Percentiles rank a stretch among this genome's conserved stretches.
Evolutionary conservation across 2,888 invertebrate genomes (phyloP).

Genomic region (Agriotes lineatus): DNA sequence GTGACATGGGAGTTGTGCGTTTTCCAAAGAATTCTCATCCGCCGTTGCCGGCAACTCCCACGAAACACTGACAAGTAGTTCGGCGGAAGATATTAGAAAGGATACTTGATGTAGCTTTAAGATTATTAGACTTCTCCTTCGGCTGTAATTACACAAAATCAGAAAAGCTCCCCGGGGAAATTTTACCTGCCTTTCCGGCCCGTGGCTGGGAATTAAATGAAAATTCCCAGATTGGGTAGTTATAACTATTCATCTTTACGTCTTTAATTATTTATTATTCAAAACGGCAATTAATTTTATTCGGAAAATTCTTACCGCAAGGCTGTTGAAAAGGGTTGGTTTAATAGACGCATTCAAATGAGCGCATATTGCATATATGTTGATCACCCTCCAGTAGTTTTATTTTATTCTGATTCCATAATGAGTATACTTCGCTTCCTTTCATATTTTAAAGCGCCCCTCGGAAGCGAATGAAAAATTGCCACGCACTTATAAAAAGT

Average conservation of each 20-base stretch:
- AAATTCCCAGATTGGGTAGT: no score
- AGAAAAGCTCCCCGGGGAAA: not conserved
- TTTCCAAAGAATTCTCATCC: slow-evolving; percentile 28
- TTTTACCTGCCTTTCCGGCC: not conserved
- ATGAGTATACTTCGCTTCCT: slow-evolving; percentile 13
- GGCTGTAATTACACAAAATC: slow-evolving; percentile 5
- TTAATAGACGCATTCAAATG: not conserved
- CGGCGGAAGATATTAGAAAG: slow-evolving; percentile 12
- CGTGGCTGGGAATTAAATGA: no score
- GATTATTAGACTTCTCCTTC: slow-evolving; percentile 15
- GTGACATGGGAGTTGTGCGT: slow-evolving; percentile 51
- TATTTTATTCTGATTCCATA: slow-evolving; percentile 16
- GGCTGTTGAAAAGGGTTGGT: not conserved
- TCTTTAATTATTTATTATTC: no score
- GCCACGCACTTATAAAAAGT: slow-evolving; percentile 32
- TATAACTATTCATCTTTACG: no score
- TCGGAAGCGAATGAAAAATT: slow-evolving; percentile 32
- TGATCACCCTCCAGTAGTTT: slow-evolving; percentile 4
- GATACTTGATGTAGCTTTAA: slow-evolving; percentile 14
- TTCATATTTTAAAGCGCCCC: slow-evolving; percentile 13
- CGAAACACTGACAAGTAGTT: slow-evolving; percentile 20
- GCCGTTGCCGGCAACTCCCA: slow-evolving; percentile 14
- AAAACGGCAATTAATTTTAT: no score
- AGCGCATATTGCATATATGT: not conserved
- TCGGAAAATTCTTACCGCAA: no score